Evolutionary conservation across 2,797 vertebrate species (phyloP).

Genomic region (Coilia nasus): DNA sequence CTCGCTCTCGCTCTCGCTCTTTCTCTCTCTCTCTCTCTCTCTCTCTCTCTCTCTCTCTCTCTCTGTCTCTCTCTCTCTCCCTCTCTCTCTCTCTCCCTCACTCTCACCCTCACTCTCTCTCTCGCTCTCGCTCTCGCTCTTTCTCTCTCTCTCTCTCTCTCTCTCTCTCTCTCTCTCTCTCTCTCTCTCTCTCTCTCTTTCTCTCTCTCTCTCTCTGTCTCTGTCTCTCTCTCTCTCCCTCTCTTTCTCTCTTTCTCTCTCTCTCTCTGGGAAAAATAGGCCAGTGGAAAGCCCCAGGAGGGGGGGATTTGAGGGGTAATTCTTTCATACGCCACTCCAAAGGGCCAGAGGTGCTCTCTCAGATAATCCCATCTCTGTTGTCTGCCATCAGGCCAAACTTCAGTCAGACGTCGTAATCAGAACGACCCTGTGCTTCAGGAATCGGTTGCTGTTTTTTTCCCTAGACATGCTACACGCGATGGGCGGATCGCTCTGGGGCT

Average conservation of each 20-base stretch:
- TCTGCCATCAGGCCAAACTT: constrained; percentile 18
- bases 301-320: constrained; percentile 55
- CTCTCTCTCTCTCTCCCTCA: neutral
- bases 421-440: neutral
- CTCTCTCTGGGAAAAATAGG: constrained; percentile 54
- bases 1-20: constrained; percentile 23
- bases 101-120: neutral
- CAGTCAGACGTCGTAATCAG: constrained; percentile 24
- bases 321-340: constrained; percentile 56
- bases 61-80: constrained; percentile 38
- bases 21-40: constrained; percentile 30
- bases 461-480: neutral
- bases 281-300: constrained; percentile 50
- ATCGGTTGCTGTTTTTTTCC: neutral
- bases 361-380: constrained; percentile 11
- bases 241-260: constrained; percentile 21
- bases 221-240: constrained; percentile 20
- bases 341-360: constrained; percentile 51
- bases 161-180: constrained; percentile 31
- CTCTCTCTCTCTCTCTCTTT: constrained; percentile 21
- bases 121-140: too few relatives aligned
- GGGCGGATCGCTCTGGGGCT: neutral
- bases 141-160: neutral
- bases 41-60: constrained; percentile 29
- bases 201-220: constrained; percentile 36